Evolutionary conservation across 1,140 invertebrate genomes (phyloP), one percentile per base, ranked within the genome.

Genomic region (Tachypleus tridentatus): DNA sequence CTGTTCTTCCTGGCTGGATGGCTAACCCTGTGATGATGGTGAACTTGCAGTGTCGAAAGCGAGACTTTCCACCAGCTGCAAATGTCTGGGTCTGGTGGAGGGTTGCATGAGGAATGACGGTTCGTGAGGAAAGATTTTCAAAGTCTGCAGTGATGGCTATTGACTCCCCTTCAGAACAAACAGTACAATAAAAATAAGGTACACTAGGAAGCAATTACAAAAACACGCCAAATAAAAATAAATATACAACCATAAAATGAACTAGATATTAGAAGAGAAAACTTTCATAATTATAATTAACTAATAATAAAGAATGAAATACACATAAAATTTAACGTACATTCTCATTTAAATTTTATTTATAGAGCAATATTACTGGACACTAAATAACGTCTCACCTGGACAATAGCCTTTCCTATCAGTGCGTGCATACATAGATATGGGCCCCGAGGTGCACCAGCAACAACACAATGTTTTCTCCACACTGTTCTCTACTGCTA

Each of bases 381-480:
- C 60, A 47, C 7, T 61, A 3, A 10, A 9, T 29, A 7, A 47
- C 8, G 6, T 62, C 9, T 67, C 70, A 79, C 79, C 79, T 67
- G 79, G 78, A 70, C 78, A 80, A 69, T 80, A 80, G 4, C 79
- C 79, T 66, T 75, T 73, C 58, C 78, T 69, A 64, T 80, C 79
- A 8, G 79, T 73, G 49, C 75, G 68, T 29, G 78, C 79, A 66
- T 75, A 74, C 50, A 81, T 72, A 58, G 76, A 77, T 56, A 82
- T 79, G 4, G 79, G 79, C 58, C 80, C 80, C 49, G 79, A 80
- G 49, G 74, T 78, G 71, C 80, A 82, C 65, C 80, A 75, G 74
- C 79, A 78, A 71, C 80, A 82, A 71, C 80, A 82, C 49, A 82
- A 65, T 47, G 74, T 76, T 70, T 81, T 81, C 69, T 79, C 78